Conservation (phyloP, 1,140 invertebrate species). For the Aleiodes sp. region DNA sequence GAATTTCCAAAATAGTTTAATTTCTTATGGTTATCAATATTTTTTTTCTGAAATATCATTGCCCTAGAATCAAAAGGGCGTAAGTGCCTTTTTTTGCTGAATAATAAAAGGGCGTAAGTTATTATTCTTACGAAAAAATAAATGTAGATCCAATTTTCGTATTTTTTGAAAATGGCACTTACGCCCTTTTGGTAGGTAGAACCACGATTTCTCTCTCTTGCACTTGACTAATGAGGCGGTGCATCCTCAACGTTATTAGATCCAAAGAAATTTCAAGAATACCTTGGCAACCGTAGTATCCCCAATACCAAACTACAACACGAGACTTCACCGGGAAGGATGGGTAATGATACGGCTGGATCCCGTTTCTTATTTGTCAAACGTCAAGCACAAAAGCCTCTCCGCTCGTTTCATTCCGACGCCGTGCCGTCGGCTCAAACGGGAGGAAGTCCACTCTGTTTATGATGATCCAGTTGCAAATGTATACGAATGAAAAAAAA, state of each 20-base stretch:
- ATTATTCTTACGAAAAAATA: no score
- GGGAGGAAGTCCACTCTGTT: constrained; percentile 2
- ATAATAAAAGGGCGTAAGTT: no score
- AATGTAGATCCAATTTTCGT: no score
- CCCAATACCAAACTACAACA: neutral
- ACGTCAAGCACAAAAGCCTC: constrained; percentile 59
- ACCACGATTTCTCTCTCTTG: constrained; percentile 12
- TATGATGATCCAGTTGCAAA: constrained; percentile 1
- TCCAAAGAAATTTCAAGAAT: constrained; percentile 65
- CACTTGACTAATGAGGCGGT: constrained; percentile 65
- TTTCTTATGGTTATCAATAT: no score
- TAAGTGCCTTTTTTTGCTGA: no score
- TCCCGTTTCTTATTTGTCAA: constrained; percentile 67
- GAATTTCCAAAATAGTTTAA: no score
- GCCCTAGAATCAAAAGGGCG: no score
- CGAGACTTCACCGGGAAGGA: constrained; percentile 51
- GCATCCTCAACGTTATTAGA: constrained; percentile 66
- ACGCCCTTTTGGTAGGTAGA: constrained; percentile 17
- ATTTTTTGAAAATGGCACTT: no score
- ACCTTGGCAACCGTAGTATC: constrained; percentile 43
- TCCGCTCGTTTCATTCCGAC: constrained; percentile 47
- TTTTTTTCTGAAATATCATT: no score
- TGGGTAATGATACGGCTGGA: constrained; percentile 66
- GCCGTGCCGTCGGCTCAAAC: neutral
- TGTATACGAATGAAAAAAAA: neutral